Evolutionary conservation across 2,113 vertebrate genomes (phyloP), one percentile per base, ranked within the genome.

Genomic region (Pangasianodon hypophthalmus): DNA sequence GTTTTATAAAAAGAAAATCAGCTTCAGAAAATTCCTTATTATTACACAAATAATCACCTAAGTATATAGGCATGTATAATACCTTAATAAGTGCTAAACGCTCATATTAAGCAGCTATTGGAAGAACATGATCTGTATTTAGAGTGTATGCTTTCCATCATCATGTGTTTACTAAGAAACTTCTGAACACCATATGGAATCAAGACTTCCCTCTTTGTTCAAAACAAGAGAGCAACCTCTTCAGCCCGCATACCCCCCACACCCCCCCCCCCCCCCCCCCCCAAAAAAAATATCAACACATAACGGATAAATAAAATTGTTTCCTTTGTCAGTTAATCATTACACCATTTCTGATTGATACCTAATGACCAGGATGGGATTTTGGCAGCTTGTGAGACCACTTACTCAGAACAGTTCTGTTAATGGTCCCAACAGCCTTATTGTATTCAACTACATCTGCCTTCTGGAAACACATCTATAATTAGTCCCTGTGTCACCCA

Each of bases 391-490:
- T 97, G 96, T 96, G 54, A 96, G 96, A 95, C 94, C 95, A 95
- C 96, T 96, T 95, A 96, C 97, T 97, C 97, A 97, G 97, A 96
- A 95, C 95, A 97, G 96, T 94, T 94, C 93, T 96, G 96, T 97
- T 98, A 98, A 98, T 97, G 96, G 96, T 91, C 91, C 93, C 95
- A 96, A 94, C 94, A 94, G 95, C 95, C 94, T 95, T 85, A 96
- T 95, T 94, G 94, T 93, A 95, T 96, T 96, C 95, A 96, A 96
- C 96, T 96, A 95, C 95, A 95, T 95, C 95, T 94, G 94, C 95
- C 94, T 96, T 58, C 90, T 96, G 95, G 96, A 96, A 97, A 97
- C 96, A 96, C 94, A 95, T 95, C 95, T 94, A 96, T 97, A 97
- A 97, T 96, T 96, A 96, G 95, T 91, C 92, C 52, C 94, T 92